Base-by-base conservation (phyloP, 2,888 invertebrate genomes). In the Laspeyria flexula region DNA sequence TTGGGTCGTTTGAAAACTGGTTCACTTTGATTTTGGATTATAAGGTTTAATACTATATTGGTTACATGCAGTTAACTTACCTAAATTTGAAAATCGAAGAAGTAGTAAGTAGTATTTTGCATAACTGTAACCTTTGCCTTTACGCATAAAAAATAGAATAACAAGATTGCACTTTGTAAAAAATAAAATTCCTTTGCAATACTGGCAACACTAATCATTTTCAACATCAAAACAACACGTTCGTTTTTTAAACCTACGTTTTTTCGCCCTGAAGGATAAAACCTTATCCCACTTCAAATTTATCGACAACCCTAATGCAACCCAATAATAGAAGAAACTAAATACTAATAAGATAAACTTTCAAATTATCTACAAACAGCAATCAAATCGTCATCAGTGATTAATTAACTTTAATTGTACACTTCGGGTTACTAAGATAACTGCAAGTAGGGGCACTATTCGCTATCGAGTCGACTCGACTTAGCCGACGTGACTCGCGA, bases 401-500 rank as follows among this genome's bases (percentile, higher is more conserved):
- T 77, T 78, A 78, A 78, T 77, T 78, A 77, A 71, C 65, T 71
- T 78, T 77, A 78, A 79, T 78, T 78, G 73, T 75, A 76, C 66
- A 72, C 72, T 64, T 61, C 43, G 57, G 56, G 60, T 60, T 65
- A 61, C 60, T 56, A 59, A 71, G 67, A 73, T 72, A 72, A 67
- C 62, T 64, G 58, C 60, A 66, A 56, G 57, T 52, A 59, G 40
- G n/a, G n/a, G 60, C 47, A 21, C 38, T 55, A 53, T 53, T 48
- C 56, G 56, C 55, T 68, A 68, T 68, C 68, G 52, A 58, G 27
- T 75, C 71, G 72, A 71, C 68, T 65, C 70, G 66, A 67, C 45
- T 71, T 57, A 65, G 54, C 69, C 71, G 75, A 81, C 85, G 83
- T 85, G 85, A 85, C 81, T 81, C 43, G 59, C 65, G 81, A 85